Conservation (phyloP, 2,797 vertebrate genomes). For the Myotis pilosus region DNA sequence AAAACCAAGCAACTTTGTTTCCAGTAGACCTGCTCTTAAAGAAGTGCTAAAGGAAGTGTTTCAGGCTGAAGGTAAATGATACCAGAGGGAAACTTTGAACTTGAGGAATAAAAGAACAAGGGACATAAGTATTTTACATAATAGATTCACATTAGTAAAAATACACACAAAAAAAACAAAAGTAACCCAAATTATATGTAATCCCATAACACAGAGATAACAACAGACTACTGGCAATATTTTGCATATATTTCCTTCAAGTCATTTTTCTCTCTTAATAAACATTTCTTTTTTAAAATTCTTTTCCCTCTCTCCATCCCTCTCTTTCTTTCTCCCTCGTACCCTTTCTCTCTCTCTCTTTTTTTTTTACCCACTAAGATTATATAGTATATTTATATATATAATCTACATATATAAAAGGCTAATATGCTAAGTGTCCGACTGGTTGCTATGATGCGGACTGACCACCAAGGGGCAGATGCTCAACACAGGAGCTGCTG, state of each 20-base stretch:
- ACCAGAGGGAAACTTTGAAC: not conserved
- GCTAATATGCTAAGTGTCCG: too few relatives aligned
- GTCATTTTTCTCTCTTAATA: conserved; percentile 6
- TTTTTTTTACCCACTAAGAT: not conserved
- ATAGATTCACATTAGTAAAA: not conserved
- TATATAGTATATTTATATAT: not conserved
- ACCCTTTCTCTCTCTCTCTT: not conserved
- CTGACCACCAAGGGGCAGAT: too few relatives aligned
- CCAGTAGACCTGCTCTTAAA: not conserved
- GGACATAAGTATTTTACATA: not conserved
- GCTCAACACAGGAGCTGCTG: too few relatives aligned
- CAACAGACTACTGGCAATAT: not conserved
- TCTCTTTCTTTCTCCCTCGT: not conserved
- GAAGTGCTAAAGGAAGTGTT: not conserved
- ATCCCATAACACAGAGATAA: not conserved
- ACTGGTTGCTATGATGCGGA: too few relatives aligned
- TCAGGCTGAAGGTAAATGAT: not conserved
- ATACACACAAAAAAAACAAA: not conserved
- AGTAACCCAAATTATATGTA: not conserved
- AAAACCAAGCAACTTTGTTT: not conserved
- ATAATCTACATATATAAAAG: not conserved
- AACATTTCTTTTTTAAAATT: not conserved
- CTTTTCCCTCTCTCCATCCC: not conserved
- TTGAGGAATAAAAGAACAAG: not conserved
- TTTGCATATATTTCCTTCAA: not conserved